Conservation (phyloP, 2,113 vertebrate species). For the Paradisaea rubra region DNA sequence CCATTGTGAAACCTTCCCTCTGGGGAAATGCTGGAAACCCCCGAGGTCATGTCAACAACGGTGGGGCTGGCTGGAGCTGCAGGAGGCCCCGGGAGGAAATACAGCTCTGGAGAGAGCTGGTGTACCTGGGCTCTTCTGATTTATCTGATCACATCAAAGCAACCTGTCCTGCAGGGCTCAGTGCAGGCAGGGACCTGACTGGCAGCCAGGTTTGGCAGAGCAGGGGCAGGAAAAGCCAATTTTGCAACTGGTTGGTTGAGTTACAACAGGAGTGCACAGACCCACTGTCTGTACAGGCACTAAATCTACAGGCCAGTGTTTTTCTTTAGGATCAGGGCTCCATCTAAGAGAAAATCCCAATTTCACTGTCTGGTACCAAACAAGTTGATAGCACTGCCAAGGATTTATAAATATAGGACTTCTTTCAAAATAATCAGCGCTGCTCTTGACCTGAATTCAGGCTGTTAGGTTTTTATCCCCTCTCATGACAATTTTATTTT, state of each 20-base stretch:
- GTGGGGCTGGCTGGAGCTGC: not conserved
- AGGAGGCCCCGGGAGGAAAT: not conserved
- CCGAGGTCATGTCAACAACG: not conserved
- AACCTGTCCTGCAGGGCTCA: not conserved
- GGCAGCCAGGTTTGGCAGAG: not conserved
- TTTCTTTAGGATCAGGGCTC: not conserved
- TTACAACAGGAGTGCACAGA: not conserved
- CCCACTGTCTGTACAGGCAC: not conserved
- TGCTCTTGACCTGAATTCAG: constrained; percentile 49
- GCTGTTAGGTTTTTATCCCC: not conserved
- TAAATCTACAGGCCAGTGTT: not conserved
- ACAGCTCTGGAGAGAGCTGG: not conserved
- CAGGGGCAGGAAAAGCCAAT: not conserved
- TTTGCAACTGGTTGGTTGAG: not conserved
- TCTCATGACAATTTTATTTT: constrained; percentile 33
- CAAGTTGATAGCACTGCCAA: not conserved
- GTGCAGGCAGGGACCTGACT: not conserved
- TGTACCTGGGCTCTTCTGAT: not conserved
- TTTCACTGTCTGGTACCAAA: not conserved
- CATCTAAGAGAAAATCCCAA: not conserved
- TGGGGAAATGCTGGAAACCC: not conserved
- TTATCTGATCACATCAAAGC: not conserved
- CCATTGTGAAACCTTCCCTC: constrained; percentile 5
- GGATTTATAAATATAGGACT: not conserved
- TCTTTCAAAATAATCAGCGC: not conserved